These are phyloP conservation scores for Ancistrus triradiatus DNA, from an alignment of 2,113 vertebrate genomes.

Conservation along the genomic window DNA sequence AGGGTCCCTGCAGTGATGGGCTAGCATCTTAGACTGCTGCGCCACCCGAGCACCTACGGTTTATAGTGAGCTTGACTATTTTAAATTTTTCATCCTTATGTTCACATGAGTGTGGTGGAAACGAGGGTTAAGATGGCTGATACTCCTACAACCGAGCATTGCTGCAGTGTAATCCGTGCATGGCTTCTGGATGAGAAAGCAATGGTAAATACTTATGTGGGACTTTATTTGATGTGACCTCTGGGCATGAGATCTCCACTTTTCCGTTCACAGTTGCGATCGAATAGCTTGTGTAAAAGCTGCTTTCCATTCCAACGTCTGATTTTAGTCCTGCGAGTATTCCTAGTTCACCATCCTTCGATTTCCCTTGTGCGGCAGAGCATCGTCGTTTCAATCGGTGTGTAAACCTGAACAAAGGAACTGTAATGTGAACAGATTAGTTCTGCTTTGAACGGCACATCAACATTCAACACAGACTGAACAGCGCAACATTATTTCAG, in stretches of 20 bases:
- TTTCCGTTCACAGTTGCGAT: conserved; percentile 23
- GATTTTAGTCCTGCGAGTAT: conserved; percentile 19
- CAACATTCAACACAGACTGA: conserved; percentile 47
- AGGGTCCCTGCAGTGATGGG: too few species aligned
- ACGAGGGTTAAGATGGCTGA: too few species aligned
- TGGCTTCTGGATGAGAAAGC: conserved; percentile 53
- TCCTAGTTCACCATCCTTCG: conserved; percentile 25
- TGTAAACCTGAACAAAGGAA: conserved; percentile 29
- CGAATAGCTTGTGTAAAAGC: conserved; percentile 24
- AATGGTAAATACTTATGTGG: conserved; percentile 23
- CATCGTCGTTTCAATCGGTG: conserved; percentile 17
- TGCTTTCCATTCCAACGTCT: conserved; percentile 34
- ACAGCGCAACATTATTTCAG: conserved; percentile 69
- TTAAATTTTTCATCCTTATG: too few species aligned
- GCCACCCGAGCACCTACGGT: too few species aligned
- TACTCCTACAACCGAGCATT: conserved; percentile 28
- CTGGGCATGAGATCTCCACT: conserved; percentile 42
- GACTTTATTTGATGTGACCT: conserved; percentile 37
- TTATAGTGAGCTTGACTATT: too few species aligned
- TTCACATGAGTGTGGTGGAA: conserved; percentile 6
- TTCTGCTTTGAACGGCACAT: conserved; percentile 27
- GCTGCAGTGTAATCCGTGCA: conserved; percentile 54
- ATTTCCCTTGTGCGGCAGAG: conserved; percentile 26
- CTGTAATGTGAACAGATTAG: conserved; percentile 19
- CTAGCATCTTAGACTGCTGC: too few species aligned